Base-by-base conservation (phyloP, 2,113 vertebrate species). In the Nesoenas mayeri region DNA sequence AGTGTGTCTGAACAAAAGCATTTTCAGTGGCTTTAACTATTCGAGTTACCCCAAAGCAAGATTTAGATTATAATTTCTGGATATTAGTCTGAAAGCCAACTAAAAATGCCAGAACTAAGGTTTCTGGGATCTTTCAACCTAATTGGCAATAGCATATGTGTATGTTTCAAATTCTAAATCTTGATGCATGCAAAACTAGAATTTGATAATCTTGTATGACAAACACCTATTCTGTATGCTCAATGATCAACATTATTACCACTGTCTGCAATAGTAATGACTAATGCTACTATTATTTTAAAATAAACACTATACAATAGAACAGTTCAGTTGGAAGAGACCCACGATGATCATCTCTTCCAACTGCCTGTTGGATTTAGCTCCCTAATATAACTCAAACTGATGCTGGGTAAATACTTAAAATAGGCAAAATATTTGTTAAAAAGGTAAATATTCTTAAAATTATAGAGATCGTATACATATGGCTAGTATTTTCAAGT, bases 311-410 rank as follows among this genome's bases (percentile, higher is more conserved):
- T 73, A 28, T 32, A 47, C 4, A 48, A n/a, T 9, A 54, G 6
- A 66, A 57, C 51, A 64, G 18, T 62, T 90, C 51, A 7, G 2
- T 44, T 85, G 1, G 1, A 85, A 71, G 12, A 25, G 38, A 57
- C 7, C 5, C 16, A 53, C 24, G 54, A 17, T 0, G 4, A 18
- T 2, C 0, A 56, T 38, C 28, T 72, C 58, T 31, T 67, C 40
- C 61, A 85, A 15, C 16, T 75, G 18, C 28, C 42, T 75, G 6
- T 29, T 91, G 44, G 22, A 38, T 6, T 74, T 58, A 24, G 11
- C 17, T 88, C 18, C 40, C 13, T 32, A 32, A 16, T 83, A 20
- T 14, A 67, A 64, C 5, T 84, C 50, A 73, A 25, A 2, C 36
- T 75, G 56, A 62, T 54, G 19, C 34, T 85, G 58, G 69, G 26